Evolutionary conservation across 2,113 vertebrate species (phyloP).

Genomic region (Apteryx mantelli): DNA sequence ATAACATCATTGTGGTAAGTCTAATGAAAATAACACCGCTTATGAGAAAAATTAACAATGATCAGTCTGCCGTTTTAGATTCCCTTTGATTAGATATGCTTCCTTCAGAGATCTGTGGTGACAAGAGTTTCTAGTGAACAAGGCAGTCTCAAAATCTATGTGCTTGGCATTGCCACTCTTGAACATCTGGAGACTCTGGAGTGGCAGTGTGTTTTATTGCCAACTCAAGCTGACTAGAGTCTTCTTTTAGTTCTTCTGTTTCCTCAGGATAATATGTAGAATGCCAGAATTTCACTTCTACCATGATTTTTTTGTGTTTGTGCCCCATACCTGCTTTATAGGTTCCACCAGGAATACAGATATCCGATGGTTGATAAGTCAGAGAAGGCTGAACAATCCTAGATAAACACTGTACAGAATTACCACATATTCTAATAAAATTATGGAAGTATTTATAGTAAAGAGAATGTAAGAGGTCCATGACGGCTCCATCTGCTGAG

Average conservation of each 20-base stretch:
- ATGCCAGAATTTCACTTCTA: neutral
- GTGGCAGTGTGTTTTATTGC: neutral
- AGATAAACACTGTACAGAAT: neutral
- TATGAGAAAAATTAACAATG: neutral
- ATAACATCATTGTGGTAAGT: neutral
- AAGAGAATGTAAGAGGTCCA: neutral
- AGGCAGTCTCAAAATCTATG: neutral
- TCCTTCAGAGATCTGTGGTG: neutral
- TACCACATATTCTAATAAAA: neutral
- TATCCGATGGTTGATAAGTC: neutral
- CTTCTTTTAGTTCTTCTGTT: neutral
- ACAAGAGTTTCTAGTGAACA: neutral
- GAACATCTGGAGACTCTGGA: neutral
- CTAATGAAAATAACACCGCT: neutral
- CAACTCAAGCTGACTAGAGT: fast-evolving
- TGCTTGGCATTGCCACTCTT: neutral
- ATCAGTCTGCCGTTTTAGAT: neutral
- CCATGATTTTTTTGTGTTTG: neutral
- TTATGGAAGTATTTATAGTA: neutral
- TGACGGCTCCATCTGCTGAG: neutral
- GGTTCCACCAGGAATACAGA: neutral
- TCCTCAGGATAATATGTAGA: neutral
- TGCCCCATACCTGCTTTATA: neutral
- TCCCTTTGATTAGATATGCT: neutral
- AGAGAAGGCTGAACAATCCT: neutral